phyloP scores from a whole-genome alignment of 1,140 invertebrate genomes.

The Apis florea region DNA sequence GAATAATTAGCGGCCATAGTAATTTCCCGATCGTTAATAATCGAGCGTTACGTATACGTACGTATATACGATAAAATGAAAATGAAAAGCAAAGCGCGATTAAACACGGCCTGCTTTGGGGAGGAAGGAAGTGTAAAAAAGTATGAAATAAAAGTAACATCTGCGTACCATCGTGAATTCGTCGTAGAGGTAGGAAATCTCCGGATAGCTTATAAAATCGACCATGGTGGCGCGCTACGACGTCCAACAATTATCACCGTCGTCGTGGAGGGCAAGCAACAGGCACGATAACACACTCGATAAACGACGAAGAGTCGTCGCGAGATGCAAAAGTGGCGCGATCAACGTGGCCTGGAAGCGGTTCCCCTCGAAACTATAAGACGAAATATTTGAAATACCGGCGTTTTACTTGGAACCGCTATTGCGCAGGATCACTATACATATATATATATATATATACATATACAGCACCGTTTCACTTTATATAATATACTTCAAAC shows the following conservation, averaged over 20 bases:
- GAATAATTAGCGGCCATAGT: slow-evolving; percentile 65
- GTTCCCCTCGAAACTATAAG: neutral
- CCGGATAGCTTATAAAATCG: slow-evolving; percentile 74
- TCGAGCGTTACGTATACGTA: slow-evolving; percentile 34
- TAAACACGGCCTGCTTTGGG: neutral
- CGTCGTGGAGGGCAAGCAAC: neutral
- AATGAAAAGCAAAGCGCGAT: slow-evolving; percentile 5
- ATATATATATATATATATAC: no score
- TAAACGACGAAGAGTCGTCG: neutral
- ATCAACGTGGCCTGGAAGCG: neutral
- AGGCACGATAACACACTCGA: slow-evolving; percentile 15
- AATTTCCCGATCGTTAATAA: slow-evolving; percentile 63
- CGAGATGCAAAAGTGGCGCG: neutral
- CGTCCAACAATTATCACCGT: slow-evolving; percentile 3
- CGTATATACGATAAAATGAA: neutral
- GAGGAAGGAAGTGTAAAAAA: no score
- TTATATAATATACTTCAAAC: slow-evolving; percentile 13
- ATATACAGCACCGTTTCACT: slow-evolving; percentile 33
- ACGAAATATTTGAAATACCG: slow-evolving; percentile 54
- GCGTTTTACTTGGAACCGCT: neutral
- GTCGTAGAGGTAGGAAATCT: slow-evolving; percentile 76
- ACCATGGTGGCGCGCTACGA: slow-evolving; percentile 71
- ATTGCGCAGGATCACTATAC: slow-evolving; percentile 38
- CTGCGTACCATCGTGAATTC: slow-evolving; percentile 70
- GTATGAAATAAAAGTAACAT: neutral